Evolutionary conservation across 2,113 vertebrate genomes (phyloP).

Genomic region (Myrmophylax atrothorax): DNA sequence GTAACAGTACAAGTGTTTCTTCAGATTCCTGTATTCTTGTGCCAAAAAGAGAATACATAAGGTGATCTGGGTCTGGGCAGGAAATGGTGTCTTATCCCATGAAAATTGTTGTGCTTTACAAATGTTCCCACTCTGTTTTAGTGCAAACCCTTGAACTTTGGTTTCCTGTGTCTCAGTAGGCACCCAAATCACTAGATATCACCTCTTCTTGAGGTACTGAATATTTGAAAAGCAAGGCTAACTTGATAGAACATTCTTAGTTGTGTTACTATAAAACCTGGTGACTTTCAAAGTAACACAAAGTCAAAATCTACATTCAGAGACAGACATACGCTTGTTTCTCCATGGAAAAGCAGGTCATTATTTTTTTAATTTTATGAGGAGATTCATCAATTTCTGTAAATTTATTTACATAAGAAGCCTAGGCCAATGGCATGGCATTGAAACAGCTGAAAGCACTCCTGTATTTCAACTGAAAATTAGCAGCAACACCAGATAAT

Average conservation of each 20-base stretch:
- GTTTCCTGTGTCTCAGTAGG: not conserved
- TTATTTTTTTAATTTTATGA: not conserved
- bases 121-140: not conserved
- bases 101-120: not conserved
- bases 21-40: not conserved
- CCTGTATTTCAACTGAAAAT: not conserved
- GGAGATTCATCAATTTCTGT: not conserved
- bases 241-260: not conserved
- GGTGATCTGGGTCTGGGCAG: not conserved
- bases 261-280: not conserved
- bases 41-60: not conserved
- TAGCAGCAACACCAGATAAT: rapidly evolving
- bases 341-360: not conserved
- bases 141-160: not conserved
- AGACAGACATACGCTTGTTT: rapidly evolving
- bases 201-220: not conserved
- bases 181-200: not conserved
- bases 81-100: not conserved
- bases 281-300: not conserved
- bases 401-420: not conserved
- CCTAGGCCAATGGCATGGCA: not conserved
- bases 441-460: not conserved
- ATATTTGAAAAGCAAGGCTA: not conserved
- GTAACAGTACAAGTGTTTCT: slow-evolving; percentile 22
- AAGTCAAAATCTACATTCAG: not conserved